Conservation (phyloP, 1,140 invertebrate genomes). For the Drosophila lacertosa region DNA sequence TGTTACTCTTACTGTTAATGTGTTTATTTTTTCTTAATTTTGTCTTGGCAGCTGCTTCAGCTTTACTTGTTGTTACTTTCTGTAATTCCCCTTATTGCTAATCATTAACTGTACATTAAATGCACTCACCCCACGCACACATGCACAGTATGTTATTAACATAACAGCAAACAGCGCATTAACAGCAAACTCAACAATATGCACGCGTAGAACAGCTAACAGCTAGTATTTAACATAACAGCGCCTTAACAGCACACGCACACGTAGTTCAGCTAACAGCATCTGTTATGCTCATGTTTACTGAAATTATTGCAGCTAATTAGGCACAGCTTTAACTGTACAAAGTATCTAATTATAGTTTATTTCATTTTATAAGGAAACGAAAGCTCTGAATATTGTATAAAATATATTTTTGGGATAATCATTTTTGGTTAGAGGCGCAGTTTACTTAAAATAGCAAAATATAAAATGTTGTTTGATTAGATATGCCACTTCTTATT, state of each 20-base stretch:
- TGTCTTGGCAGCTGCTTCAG: constrained; percentile 7
- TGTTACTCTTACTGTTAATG: constrained; percentile 1
- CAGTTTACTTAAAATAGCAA: too few relatives aligned
- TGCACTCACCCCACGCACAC: constrained; percentile 4
- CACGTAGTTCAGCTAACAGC: constrained; percentile 21
- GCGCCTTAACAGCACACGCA: constrained; percentile 14
- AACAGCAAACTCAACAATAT: constrained; percentile 14
- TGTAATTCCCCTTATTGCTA: constrained; percentile 1
- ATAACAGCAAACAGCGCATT: constrained; percentile 16
- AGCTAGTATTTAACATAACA: neutral
- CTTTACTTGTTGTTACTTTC: constrained; percentile 7
- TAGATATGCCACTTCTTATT: too few relatives aligned
- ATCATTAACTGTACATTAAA: constrained; percentile 4
- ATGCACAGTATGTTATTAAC: neutral
- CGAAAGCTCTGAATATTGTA: constrained; percentile 53
- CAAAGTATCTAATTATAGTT: constrained; percentile 2
- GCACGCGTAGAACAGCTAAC: constrained; percentile 12
- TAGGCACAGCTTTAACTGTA: constrained; percentile 11
- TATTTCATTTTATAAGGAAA: constrained; percentile 4
- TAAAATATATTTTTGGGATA: too few relatives aligned
- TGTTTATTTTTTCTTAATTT: neutral
- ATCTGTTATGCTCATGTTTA: constrained; percentile 19
- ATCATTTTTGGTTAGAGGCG: too few relatives aligned
- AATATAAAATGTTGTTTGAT: too few relatives aligned
- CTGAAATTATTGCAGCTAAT: constrained; percentile 1